A percentile compares a stretch with the other conserved stretches of the same genome.
Evolutionary conservation across 2,113 vertebrate species (phyloP).

Genomic region (Alethe castanea): DNA sequence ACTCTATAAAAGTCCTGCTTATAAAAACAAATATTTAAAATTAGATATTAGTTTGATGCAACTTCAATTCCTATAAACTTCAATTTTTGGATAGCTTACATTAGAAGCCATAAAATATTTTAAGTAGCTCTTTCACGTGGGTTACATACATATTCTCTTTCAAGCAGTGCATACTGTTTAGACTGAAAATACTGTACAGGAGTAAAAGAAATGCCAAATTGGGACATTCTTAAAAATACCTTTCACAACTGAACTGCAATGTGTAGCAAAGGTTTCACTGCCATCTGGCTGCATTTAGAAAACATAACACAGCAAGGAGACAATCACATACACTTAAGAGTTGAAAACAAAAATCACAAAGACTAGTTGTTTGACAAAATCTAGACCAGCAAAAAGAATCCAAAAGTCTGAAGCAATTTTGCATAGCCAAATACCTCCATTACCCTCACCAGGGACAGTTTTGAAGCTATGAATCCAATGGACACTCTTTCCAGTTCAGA

Average conservation of each 20-base stretch:
- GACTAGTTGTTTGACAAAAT: background rate
- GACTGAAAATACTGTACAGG: background rate
- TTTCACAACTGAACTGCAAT: background rate
- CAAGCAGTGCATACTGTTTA: background rate
- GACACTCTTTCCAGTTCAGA: background rate
- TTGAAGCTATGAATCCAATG: background rate
- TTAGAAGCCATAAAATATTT: background rate
- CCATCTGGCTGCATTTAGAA: background rate
- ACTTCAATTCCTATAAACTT: background rate
- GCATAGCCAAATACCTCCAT: background rate
- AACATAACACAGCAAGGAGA: background rate
- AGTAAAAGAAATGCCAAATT: background rate
- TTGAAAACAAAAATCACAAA: background rate
- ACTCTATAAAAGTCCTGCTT: background rate
- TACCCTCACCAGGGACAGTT: rapidly evolving
- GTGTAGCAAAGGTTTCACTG: background rate
- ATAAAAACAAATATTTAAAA: background rate
- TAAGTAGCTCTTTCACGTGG: background rate
- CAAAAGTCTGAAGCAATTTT: background rate
- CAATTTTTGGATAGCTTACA: background rate
- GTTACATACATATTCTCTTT: background rate
- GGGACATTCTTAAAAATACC: background rate
- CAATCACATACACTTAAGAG: background rate
- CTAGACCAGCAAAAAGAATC: background rate
- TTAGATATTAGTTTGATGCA: background rate